A percentile compares a stretch with the other conserved stretches of the same genome.
Evolutionary conservation across 2,797 vertebrate genomes (phyloP).

Genomic region (Lateolabrax maculatus): DNA sequence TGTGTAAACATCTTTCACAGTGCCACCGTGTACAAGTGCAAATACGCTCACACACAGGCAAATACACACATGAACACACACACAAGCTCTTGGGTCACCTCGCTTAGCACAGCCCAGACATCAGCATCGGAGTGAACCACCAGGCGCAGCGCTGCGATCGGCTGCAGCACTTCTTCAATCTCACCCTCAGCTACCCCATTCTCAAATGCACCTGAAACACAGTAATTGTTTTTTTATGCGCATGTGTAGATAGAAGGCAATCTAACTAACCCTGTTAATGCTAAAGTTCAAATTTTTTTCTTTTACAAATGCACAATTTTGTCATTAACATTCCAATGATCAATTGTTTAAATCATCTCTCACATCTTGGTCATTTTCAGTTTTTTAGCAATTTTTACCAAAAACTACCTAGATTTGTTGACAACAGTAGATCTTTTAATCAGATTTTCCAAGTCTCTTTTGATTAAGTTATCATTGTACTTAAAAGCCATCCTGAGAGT

Average conservation of each 20-base stretch:
- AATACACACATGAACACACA: not conserved
- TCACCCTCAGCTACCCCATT: constrained; percentile 71
- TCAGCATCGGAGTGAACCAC: constrained; percentile 70
- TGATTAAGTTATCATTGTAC: too few species aligned
- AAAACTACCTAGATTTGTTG: too few species aligned
- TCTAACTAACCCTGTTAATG: too few species aligned
- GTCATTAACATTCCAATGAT: not conserved
- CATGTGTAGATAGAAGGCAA: not conserved
- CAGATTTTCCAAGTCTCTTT: too few species aligned
- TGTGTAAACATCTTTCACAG: not conserved
- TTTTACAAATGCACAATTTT: too few species aligned
- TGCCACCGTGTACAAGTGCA: not conserved
- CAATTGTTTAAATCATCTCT: too few species aligned
- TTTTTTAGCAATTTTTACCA: too few species aligned
- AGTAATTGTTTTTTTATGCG: not conserved
- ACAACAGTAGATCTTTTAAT: too few species aligned
- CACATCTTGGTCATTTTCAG: too few species aligned
- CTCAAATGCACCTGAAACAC: constrained; percentile 70
- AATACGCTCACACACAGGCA: too few species aligned
- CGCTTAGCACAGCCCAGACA: constrained; percentile 80
- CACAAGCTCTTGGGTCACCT: constrained; percentile 68
- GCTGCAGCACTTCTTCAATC: constrained; percentile 54
- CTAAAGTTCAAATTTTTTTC: too few species aligned
- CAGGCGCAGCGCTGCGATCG: constrained; percentile 74
- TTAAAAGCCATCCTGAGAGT: too few species aligned